Base-by-base conservation (phyloP, 1,140 invertebrate genomes). In the Paralvinella palmiformis region DNA sequence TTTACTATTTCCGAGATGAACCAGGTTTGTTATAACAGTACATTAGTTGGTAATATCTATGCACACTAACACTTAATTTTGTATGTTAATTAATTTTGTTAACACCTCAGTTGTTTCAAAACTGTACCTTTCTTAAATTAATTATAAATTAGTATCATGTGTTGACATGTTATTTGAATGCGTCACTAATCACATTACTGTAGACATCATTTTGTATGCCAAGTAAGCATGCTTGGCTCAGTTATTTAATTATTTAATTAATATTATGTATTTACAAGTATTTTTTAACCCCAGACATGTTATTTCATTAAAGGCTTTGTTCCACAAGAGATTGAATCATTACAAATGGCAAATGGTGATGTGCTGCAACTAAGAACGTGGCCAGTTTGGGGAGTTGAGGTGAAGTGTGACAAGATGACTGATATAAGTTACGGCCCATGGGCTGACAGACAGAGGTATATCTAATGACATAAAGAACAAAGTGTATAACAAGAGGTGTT, bases 341-440 rank as follows among this genome's bases (percentile, higher is more conserved):
- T 94, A n/a, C 87, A 90, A 70, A 77, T 96, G 58, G 91, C 91
- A 0, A 95, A 96, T 82, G 94, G 94, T 0, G 93, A 96, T 79
- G 88, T 93, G 56, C 89, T 95, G 5, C 69, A 77, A 1, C 89
- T 93, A 73, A 89, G 91, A 17, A 90, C 91, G 64, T 91, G 91
- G 17, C 94, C 94, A 0, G 91, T 93, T 68, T 95, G 92, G 91
- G 93, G 93, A 2, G 87, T 96, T 3, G 93, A 96, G 78, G 91
- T 97, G 22, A 95, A 95, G 78, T 97, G 94, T 84, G 91, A 94
- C 1, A 96, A 96, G 83, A 94, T 89, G 27, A 98, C 96, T 44
- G 92, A 98, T 76, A 93, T 97, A 70, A 95, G 92, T 79, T 98
- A 97, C 74, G 96, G 96, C 1, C 95, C 96, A 3, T 99, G 95